These are phyloP conservation scores for Spodoptera littoralis DNA, from an alignment of 2,888 invertebrate genomes.

Conservation along the genomic window DNA sequence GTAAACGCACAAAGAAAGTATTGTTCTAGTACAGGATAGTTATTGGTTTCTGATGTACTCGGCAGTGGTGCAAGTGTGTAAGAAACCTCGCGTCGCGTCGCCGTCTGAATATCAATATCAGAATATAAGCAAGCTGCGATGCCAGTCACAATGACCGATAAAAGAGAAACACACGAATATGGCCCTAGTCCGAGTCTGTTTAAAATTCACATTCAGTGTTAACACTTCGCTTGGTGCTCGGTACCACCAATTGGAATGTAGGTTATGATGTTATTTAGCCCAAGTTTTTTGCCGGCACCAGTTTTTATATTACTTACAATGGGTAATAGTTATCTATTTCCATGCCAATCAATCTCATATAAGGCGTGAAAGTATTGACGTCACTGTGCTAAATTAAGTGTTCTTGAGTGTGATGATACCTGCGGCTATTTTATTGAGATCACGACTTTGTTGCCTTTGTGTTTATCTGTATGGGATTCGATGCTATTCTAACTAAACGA, in stretches of 20 bases:
- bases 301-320: slow-evolving; percentile 82
- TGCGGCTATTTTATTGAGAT: slow-evolving; percentile 67
- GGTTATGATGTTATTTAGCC: slow-evolving; percentile 88
- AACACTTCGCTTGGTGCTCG: slow-evolving; percentile 71
- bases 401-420: slow-evolving; percentile 68
- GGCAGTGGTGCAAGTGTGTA: slow-evolving; percentile 74
- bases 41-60: slow-evolving; percentile 75
- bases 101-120: slow-evolving; percentile 86
- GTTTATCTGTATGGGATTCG: slow-evolving; percentile 37
- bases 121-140: slow-evolving; percentile 78
- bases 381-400: slow-evolving; percentile 79
- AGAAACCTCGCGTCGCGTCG: slow-evolving; percentile 78
- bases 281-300: slow-evolving; percentile 81
- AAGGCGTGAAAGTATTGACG: slow-evolving; percentile 86
- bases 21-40: slow-evolving; percentile 63
- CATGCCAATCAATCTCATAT: slow-evolving; percentile 84
- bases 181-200: slow-evolving; percentile 80
- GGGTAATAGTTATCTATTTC: slow-evolving; percentile 84
- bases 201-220: slow-evolving; percentile 85
- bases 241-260: slow-evolving; percentile 83
- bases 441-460: slow-evolving; percentile 64
- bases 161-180: slow-evolving; percentile 84
- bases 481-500: slow-evolving; percentile 16
- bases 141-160: slow-evolving; percentile 85
- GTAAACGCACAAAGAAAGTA: slow-evolving; percentile 59